Conservation (phyloP, 92 coral and sea anemone species). For the Phymanthus crucifer region DNA sequence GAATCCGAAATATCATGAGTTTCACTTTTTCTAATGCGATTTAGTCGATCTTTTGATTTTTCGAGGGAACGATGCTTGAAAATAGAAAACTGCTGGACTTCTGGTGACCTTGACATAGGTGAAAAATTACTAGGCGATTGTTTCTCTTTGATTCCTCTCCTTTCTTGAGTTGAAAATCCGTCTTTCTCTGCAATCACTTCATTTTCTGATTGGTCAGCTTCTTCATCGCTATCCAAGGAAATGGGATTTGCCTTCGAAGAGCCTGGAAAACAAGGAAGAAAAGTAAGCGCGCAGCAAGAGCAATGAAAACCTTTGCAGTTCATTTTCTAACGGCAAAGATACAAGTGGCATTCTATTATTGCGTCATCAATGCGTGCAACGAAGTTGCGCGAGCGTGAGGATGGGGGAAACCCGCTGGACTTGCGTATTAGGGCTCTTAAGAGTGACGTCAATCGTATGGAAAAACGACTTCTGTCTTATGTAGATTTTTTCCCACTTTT, state of each 20-base stretch:
- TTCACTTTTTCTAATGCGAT: not conserved
- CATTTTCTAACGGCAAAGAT: not conserved
- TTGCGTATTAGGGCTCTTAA: too few species aligned
- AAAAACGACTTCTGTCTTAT: too few species aligned
- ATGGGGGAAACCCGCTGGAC: not conserved
- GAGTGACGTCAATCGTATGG: too few species aligned
- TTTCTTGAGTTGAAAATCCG: not conserved
- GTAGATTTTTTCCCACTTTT: too few species aligned
- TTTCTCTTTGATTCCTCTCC: not conserved
- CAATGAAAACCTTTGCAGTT: not conserved
- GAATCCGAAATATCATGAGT: not conserved
- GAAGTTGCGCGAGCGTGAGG: constrained; percentile 12
- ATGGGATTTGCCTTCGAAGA: constrained; percentile 12
- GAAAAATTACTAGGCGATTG: not conserved
- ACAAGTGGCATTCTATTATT: not conserved
- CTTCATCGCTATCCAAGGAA: constrained; percentile 20
- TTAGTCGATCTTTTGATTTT: not conserved
- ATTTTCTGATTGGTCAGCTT: not conserved
- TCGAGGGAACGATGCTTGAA: constrained; percentile 10
- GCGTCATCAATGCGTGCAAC: constrained; percentile 24
- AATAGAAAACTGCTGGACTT: not conserved
- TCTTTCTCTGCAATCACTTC: not conserved
- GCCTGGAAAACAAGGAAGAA: constrained; percentile 5
- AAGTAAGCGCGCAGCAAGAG: not conserved
- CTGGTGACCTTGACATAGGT: not conserved